Percentiles rank a stretch among this genome's conserved stretches.
These are phyloP conservation scores for Crax fasciolata DNA, from an alignment of 2,797 vertebrate species.

Conservation along the genomic window DNA sequence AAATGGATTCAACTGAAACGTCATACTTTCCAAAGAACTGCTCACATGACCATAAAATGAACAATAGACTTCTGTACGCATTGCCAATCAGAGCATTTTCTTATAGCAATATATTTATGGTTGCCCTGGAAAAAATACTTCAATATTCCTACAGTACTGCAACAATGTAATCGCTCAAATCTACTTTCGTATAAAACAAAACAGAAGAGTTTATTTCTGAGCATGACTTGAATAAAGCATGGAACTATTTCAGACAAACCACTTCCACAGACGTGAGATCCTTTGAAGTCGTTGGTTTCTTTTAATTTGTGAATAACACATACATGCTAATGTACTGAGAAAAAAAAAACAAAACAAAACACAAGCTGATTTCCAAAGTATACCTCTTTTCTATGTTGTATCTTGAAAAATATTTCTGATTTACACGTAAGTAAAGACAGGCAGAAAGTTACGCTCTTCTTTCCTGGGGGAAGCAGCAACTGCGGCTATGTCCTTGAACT, in stretches of 20 bases:
- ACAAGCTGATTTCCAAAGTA: neutral
- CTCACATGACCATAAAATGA: neutral
- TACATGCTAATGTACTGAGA: neutral
- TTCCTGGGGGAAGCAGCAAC: neutral
- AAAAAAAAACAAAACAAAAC: neutral
- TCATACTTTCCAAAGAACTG: neutral
- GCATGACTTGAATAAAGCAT: neutral
- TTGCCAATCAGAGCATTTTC: neutral
- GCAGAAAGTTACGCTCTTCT: neutral
- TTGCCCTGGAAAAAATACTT: neutral
- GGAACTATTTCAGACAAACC: neutral
- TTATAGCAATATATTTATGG: neutral
- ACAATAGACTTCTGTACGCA: neutral
- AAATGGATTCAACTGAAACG: neutral
- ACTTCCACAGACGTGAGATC: neutral
- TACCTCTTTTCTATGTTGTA: neutral
- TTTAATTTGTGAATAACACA: neutral
- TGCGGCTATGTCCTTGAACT: neutral
- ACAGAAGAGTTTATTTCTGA: neutral
- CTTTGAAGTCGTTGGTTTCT: neutral
- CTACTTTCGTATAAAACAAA: neutral
- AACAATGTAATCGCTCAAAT: neutral
- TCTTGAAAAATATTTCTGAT: conserved; percentile 6
- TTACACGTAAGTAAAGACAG: neutral
- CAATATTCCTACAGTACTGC: neutral